Evolutionary conservation across 2,888 invertebrate genomes (phyloP).

Genomic region (Tribolium freemani): DNA sequence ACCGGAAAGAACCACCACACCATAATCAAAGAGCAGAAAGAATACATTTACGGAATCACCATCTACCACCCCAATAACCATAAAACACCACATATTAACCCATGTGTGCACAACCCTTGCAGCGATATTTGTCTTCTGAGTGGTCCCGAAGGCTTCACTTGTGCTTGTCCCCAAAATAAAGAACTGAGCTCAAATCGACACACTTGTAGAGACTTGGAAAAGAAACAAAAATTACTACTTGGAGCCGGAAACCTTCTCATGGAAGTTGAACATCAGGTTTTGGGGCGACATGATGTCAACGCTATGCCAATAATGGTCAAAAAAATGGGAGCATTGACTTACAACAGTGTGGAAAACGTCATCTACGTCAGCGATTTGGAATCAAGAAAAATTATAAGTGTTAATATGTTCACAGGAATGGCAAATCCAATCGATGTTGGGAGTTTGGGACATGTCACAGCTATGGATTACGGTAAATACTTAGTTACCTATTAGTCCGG

Average conservation of each 20-base stretch:
- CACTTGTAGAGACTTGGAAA: slow-evolving; percentile 70
- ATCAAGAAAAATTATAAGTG: slow-evolving; percentile 67
- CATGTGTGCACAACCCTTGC: slow-evolving; percentile 77
- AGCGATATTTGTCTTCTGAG: slow-evolving; percentile 84
- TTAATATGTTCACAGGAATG: slow-evolving; percentile 62
- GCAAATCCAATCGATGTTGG: slow-evolving; percentile 62
- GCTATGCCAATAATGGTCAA: slow-evolving; percentile 64
- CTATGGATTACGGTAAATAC: slow-evolving; percentile 73
- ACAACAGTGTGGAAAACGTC: slow-evolving; percentile 72
- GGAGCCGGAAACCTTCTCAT: slow-evolving; percentile 73
- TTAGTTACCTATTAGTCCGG: too few relatives aligned
- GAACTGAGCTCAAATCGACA: slow-evolving; percentile 70
- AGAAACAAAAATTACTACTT: slow-evolving; percentile 71
- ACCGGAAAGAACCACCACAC: slow-evolving; percentile 76
- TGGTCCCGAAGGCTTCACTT: slow-evolving; percentile 71
- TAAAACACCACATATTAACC: slow-evolving; percentile 68
- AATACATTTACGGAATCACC: slow-evolving; percentile 76
- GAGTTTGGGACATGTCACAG: slow-evolving; percentile 70
- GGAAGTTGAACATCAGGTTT: slow-evolving; percentile 75
- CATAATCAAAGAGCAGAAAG: slow-evolving; percentile 70
- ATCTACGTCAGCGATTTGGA: slow-evolving; percentile 71
- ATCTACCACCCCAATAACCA: slow-evolving; percentile 80
- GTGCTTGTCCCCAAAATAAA: slow-evolving; percentile 85
- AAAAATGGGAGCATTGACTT: slow-evolving; percentile 77
- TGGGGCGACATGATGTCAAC: slow-evolving; percentile 76